Base-by-base conservation (phyloP, 2,797 vertebrate genomes). In the Crotalus adamanteus region DNA sequence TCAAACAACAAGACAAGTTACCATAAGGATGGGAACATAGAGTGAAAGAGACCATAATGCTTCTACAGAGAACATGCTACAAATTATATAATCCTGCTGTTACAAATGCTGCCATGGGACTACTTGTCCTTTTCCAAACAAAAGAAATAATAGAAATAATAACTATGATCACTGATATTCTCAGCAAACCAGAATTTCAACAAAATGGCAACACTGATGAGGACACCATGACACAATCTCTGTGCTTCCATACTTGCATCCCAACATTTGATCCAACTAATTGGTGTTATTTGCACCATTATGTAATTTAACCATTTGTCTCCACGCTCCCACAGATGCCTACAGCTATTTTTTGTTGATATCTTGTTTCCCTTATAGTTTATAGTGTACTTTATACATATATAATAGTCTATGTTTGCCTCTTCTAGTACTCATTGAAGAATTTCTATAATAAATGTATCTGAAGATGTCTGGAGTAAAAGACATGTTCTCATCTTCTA, bases 1-100 rank as follows among this genome's bases (percentile, higher is more conserved):
- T 60, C 57, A 88, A 22, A 20, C 20, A 53, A 47, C 7, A 51
- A 78, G 61, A 69, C 28, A 55, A 31, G 28, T 94, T 57, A 90
- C 90, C 51, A 93, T 90, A 89, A 73, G 1, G 83, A 91, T 92
- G 89, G 1, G 93, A 87, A 69, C 1, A 86, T 83, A 93, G 61
- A 0, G 0, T 55, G n/a, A 92, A 93, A 93, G 59, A 60, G 88
- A 3, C 28, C 86, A 59, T 60, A 47, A 86, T 73, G 63, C 5
- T 59, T 94, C 91, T 92, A 92, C n/a, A 90, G 63, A 89, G 78
- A 90, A 91, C 0, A 13, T 9, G 56, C 89, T 59, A 93, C 94
- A 96, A 96, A 93, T 94, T 88, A 93, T 37, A 63, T 73, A 73
- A 88, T 91, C 92, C 51, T 1, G 86, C 95, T 88, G 4, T 42